phyloP scores from a whole-genome alignment of 2,888 invertebrate genomes.

The Stenichneumon culpator region DNA sequence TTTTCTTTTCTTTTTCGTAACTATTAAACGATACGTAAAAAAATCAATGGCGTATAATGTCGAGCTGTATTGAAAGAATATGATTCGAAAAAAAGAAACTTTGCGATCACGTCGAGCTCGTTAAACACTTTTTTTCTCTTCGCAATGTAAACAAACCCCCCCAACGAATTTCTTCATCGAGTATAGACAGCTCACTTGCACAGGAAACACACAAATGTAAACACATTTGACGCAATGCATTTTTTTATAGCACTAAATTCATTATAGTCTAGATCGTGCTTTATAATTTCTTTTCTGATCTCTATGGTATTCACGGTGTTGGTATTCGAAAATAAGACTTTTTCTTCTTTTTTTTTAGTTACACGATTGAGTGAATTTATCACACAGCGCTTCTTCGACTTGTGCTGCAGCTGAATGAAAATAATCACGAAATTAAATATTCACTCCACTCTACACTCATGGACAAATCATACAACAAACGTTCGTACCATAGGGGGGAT shows the following conservation, averaged over 20 bases:
- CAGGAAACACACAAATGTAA: slow-evolving; percentile 56
- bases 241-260: slow-evolving; percentile 27
- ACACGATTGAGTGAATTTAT: slow-evolving; percentile 39
- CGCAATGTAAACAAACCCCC: slow-evolving; percentile 12
- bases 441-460: neutral
- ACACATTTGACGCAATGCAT: slow-evolving; percentile 55
- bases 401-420: slow-evolving; percentile 64
- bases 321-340: slow-evolving; percentile 43
- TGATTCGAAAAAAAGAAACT: slow-evolving; percentile 55
- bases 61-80: slow-evolving; percentile 47
- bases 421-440: slow-evolving; percentile 43
- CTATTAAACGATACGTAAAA: slow-evolving; percentile 35
- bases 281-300: slow-evolving; percentile 54
- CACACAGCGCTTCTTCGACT: slow-evolving; percentile 24
- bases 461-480: slow-evolving; percentile 65
- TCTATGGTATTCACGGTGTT: slow-evolving; percentile 73
- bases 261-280: slow-evolving; percentile 39
- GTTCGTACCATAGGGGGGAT: slow-evolving; percentile 77
- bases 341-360: slow-evolving; percentile 42
- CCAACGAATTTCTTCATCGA: neutral
- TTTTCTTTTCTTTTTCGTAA: neutral
- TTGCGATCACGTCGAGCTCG: slow-evolving; percentile 73
- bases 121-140: slow-evolving; percentile 55
- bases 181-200: slow-evolving; percentile 40
- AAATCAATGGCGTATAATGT: slow-evolving; percentile 49